Evolutionary conservation across 2,113 vertebrate species (phyloP), one percentile per base, ranked within the genome.

Genomic region (Paradisaea rubra): DNA sequence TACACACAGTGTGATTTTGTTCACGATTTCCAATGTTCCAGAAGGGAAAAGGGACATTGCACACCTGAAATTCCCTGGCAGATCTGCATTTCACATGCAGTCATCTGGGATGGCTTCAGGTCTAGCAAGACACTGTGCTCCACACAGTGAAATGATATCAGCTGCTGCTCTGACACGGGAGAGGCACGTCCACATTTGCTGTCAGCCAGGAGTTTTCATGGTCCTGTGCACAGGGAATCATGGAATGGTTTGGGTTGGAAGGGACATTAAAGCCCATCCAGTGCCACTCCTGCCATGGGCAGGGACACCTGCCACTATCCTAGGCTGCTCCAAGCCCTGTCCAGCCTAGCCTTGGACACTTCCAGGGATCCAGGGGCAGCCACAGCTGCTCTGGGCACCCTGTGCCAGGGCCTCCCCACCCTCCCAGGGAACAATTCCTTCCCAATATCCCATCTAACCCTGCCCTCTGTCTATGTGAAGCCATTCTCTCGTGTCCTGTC

Each of bases 161-260:
- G 1, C 35, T n/a, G 25, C 76, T 50, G 83, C 89, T 54, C 41
- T 13, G 68, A 14, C 9, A 1, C 0, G 0, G 63, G 50, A 64
- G 37, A 60, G 49, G 37, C 28, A 47, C 14, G 0, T 18, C 20
- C 14, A 8, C 35, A 2, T 3, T 1, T 5, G 35, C 47, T 33
- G 64, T 25, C 68, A 31, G 1, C 0, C 0, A n/a, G 77, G 66
- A 16, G 8, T 13, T 42, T 68, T 9, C 35, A 15, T 0, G 37
- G 27, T 63, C 60, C 70, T 37, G 33, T 14, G 41, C 16, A 9
- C 42, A 9, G 2, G 16, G 22, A 74, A 42, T 53, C 41, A 5
- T 33, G 31, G 54, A 82, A 54, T 61, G 25, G 10, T 27, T 76
- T 54, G 70, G 41, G 21, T 8, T 22, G 54, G n/a, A 18, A 35